phyloP scores from a whole-genome alignment of 2,888 invertebrate species.

The Idaea aversata region DNA sequence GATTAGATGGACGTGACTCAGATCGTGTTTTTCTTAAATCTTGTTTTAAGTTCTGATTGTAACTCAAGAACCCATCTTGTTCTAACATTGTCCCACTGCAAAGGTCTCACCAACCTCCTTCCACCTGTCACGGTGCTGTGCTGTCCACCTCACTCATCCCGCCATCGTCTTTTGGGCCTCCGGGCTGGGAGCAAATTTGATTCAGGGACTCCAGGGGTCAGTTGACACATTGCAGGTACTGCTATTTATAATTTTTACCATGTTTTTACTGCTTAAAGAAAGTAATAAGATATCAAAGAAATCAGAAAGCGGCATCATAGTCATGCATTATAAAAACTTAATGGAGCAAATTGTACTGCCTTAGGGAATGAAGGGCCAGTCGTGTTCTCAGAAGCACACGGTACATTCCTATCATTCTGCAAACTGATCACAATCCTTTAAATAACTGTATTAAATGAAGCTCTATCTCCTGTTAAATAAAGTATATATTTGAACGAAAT shows the following conservation, averaged over 20 bases:
- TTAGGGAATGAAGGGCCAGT: slow-evolving; percentile 41
- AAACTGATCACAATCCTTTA: slow-evolving; percentile 33
- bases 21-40: too few species aligned
- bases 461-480: slow-evolving; percentile 15
- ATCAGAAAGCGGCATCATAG: slow-evolving; percentile 33
- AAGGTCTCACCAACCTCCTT: neutral
- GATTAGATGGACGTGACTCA: too few species aligned
- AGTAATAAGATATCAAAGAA: slow-evolving; percentile 30
- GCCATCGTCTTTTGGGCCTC: too few species aligned
- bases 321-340: slow-evolving; percentile 44
- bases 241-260: slow-evolving; percentile 4
- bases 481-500: neutral
- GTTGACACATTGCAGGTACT: neutral
- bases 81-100: neutral
- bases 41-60: too few species aligned
- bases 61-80: neutral
- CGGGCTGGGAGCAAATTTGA: too few species aligned
- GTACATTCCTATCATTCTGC: slow-evolving; percentile 52
- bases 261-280: slow-evolving; percentile 11
- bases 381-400: slow-evolving; percentile 51
- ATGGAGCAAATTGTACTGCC: slow-evolving; percentile 44
- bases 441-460: slow-evolving; percentile 10
- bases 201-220: too few species aligned
- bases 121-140: too few species aligned
- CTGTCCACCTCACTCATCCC: too few species aligned